Evolutionary conservation across 2,888 invertebrate species (phyloP).

Genomic region (Epiperipatus broadwayi): DNA sequence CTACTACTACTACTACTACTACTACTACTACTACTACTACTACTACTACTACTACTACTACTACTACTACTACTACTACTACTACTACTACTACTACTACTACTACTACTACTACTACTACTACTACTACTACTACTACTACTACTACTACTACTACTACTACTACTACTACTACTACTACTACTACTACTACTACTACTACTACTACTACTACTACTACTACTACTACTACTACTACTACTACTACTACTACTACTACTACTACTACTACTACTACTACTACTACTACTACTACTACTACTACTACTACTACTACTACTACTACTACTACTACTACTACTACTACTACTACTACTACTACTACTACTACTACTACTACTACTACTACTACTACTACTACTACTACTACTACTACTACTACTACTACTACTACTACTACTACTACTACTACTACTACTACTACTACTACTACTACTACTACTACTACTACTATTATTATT

Average conservation of each 20-base stretch:
- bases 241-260: conserved; percentile 1
- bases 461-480: conserved; percentile 13
- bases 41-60: conserved; percentile 17
- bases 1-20: conserved; percentile 16
- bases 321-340: conserved; percentile 16
- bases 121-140: conserved; percentile 10
- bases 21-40: conserved; percentile 17
- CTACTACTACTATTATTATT: conserved; percentile 13
- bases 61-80: conserved; percentile 17
- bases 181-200: conserved; percentile 13
- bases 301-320: too few species aligned
- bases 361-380: conserved; percentile 14
- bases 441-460: conserved; percentile 13
- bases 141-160: conserved; percentile 14
- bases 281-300: conserved; percentile 16
- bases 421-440: conserved; percentile 14
- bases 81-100: conserved; percentile 16
- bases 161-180: conserved; percentile 13
- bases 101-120: conserved; percentile 14
- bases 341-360: conserved; percentile 14
- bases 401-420: conserved; percentile 13
- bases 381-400: conserved; percentile 14
- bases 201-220: conserved; percentile 13
- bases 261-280: conserved; percentile 15
- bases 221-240: too few species aligned